These are phyloP conservation scores for Pitta sordida DNA, from an alignment of 2,113 vertebrate species.

Conservation along the genomic window DNA sequence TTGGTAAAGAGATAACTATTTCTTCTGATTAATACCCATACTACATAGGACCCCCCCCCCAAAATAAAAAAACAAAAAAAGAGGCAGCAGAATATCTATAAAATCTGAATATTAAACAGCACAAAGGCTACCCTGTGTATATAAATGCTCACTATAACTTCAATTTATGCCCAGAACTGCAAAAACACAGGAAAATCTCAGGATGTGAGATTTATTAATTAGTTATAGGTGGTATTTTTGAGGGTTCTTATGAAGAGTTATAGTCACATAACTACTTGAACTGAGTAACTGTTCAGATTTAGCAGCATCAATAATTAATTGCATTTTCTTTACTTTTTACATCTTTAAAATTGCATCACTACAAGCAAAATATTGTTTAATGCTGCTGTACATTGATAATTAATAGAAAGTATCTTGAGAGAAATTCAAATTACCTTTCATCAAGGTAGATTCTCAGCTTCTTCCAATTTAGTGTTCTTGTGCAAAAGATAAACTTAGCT, in stretches of 20 bases:
- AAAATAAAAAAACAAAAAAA: neutral
- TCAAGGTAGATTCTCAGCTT: slow-evolving; percentile 97
- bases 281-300: neutral
- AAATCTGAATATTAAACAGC: neutral
- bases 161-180: neutral
- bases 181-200: neutral
- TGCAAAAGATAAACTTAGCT: slow-evolving; percentile 98
- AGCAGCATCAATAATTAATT: neutral
- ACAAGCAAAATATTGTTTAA: neutral
- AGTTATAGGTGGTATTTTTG: neutral
- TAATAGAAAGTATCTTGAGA: neutral
- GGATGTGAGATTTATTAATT: neutral
- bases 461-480: slow-evolving; percentile 97
- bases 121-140: neutral
- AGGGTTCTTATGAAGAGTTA: neutral
- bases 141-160: neutral
- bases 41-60: neutral
- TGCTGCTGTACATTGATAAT: neutral
- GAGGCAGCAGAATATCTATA: neutral
- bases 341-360: neutral
- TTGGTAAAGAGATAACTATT: neutral
- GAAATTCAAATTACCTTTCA: slow-evolving; percentile 81
- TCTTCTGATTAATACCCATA: neutral
- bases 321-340: neutral
- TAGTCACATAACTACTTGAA: neutral